Base-by-base conservation (phyloP, 2,888 invertebrate genomes). In the Amphipoea oculea region DNA sequence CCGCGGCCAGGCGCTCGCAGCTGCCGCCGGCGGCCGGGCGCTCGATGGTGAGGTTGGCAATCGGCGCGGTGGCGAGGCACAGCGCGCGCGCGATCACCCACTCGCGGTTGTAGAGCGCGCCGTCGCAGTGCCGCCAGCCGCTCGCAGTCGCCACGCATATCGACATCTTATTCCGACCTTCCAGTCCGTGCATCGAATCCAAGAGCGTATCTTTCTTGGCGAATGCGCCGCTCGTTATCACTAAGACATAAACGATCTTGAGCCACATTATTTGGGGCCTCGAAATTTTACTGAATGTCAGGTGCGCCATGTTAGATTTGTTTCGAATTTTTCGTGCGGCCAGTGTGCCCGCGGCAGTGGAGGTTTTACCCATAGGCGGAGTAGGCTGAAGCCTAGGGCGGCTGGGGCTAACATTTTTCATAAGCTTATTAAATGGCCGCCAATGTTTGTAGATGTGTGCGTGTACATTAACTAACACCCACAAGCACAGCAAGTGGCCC, bases 71-170 rank as follows among this genome's bases (percentile, higher is more conserved):
- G 60, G 71, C 14, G 36, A 91, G 48, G 70, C 92, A 92, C 36
- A 63, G 68, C 51, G 90, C 90, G 76, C 90, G 89, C 82, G 86
- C 75, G 66, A 90, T 14, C 71, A 88, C 79, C 88, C 89, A 89
- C 75, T 85, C 94, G 42, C 90, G 92, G 7, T 89, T 92, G 81
- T 84, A 84, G n/a, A 91, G 85, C 66, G 83, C 88, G 62, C 84
- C 92, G 66, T 73, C 67, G 84, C 92, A 92, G 65, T 66, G 60
- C 14, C 88, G 86, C 82, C 60, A 80, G 29, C 79, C 78, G 36
- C 79, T 45, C 20, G 63, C 42, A 66, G 60, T 70, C 9, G 76
- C 72, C 74, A 81, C 75, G 73, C 92, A 91, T 40, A 92, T 40
- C 9, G 69, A 57, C 62, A 88, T 54, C 57, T 70, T 81, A 85